A percentile compares a stretch with the other conserved stretches of the same genome.
Conservation (phyloP, 2,888 invertebrate genomes). For the Phalera bucephala region DNA sequence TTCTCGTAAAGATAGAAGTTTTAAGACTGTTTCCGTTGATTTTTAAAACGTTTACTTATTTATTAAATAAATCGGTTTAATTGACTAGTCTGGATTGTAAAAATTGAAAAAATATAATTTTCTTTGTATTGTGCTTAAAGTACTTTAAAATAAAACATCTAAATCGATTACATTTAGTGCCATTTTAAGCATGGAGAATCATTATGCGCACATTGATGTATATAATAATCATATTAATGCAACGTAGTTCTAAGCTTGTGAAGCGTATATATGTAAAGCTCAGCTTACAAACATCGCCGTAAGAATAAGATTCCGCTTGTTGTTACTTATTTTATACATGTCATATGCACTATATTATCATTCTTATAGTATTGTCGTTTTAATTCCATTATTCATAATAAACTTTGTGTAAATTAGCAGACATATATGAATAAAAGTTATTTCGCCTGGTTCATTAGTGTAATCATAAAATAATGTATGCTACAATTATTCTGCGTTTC, state of each 20-base stretch:
- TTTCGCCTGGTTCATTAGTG: not conserved
- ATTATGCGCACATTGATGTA: constrained; percentile 37
- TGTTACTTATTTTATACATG: not conserved
- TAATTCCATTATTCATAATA: not conserved
- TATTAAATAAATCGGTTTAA: constrained; percentile 32
- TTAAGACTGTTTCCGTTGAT: constrained; percentile 34
- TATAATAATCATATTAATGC: constrained; percentile 7
- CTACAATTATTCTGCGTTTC: no score
- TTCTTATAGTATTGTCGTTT: not conserved
- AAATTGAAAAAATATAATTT: constrained; percentile 14
- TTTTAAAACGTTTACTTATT: constrained; percentile 34
- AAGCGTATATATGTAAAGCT: constrained; percentile 21
- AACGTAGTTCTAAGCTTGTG: constrained; percentile 18
- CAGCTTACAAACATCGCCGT: constrained; percentile 20
- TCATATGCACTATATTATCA: not conserved
- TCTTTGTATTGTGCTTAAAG: constrained; percentile 32
- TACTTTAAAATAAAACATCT: constrained; percentile 26
- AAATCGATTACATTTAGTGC: constrained; percentile 36
- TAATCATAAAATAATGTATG: not conserved
- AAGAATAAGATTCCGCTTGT: constrained; percentile 3
- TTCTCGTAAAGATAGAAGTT: constrained; percentile 29
- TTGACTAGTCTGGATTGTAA: constrained; percentile 32
- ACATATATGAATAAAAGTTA: not conserved
- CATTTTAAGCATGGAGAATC: constrained; percentile 35
- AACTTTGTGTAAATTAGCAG: not conserved